A percentile compares a stretch with the other conserved stretches of the same genome.
Evolutionary conservation across 2,888 invertebrate genomes (phyloP).

Genomic region (Piscicola geometra): DNA sequence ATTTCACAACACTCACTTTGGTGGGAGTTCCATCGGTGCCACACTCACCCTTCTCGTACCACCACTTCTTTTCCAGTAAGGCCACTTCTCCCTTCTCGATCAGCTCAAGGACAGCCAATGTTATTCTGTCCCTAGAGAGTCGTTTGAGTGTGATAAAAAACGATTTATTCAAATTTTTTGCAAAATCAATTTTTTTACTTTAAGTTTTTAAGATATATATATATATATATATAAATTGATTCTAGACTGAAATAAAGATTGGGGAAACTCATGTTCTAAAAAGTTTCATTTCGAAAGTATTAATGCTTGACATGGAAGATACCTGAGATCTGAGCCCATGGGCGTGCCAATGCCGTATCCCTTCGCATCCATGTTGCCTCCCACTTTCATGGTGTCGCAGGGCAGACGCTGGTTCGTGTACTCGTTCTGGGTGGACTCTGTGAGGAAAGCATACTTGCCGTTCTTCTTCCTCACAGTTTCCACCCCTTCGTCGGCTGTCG

Average conservation of each 20-base stretch:
- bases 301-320: no score
- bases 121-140: constrained; percentile 82
- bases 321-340: constrained; percentile 84
- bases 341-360: constrained; percentile 93
- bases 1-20: constrained; percentile 21
- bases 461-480: constrained; percentile 66
- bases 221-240: no score
- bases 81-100: constrained; percentile 87
- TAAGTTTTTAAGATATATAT: no score
- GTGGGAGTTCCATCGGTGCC: constrained; percentile 36
- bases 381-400: constrained; percentile 62
- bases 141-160: no score
- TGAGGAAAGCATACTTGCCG: constrained; percentile 60
- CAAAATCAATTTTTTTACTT: no score
- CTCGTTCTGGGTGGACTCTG: constrained; percentile 64
- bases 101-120: constrained; percentile 80
- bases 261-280: no score
- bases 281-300: no score
- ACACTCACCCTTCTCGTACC: constrained; percentile 68
- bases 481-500: constrained; percentile 73
- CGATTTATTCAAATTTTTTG: no score
- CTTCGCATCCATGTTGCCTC: constrained; percentile 72
- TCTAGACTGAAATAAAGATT: no score
- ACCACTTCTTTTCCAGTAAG: constrained; percentile 89
- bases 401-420: constrained; percentile 82